Percentiles rank a stretch among this genome's conserved stretches.
Evolutionary conservation across 2,797 vertebrate species (phyloP).

Genomic region (Sebastolobus alascanus): DNA sequence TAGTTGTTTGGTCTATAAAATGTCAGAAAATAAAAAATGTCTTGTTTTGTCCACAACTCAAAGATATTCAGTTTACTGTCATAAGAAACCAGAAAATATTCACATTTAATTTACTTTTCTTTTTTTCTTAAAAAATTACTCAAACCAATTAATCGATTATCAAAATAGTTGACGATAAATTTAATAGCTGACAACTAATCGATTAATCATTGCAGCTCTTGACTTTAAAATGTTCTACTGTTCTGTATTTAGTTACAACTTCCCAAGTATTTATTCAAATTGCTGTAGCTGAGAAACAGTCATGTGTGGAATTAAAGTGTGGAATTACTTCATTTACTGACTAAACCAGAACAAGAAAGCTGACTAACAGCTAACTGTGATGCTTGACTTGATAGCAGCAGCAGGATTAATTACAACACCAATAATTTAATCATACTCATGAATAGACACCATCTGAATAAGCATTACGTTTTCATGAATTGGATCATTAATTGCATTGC

Average conservation of each 20-base stretch:
- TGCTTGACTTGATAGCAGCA: not conserved
- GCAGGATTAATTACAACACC: not conserved
- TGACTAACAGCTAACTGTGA: not conserved
- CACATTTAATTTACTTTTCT: too few species aligned
- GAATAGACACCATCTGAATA: slow-evolving; percentile 20
- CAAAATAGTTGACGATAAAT: too few species aligned
- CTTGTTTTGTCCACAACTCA: too few species aligned
- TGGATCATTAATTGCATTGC: not conserved
- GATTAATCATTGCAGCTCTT: too few species aligned
- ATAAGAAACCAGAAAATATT: too few species aligned
- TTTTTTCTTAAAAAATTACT: too few species aligned
- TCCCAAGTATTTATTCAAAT: not conserved
- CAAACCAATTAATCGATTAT: too few species aligned
- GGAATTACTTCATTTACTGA: not conserved
- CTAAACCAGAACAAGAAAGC: not conserved
- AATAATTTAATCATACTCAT: slow-evolving; percentile 16
- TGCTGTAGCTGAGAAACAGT: not conserved
- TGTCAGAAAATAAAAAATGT: too few species aligned
- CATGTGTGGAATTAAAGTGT: not conserved
- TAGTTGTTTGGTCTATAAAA: too few species aligned
- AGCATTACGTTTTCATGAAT: not conserved
- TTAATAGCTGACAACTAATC: too few species aligned
- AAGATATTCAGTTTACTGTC: too few species aligned
- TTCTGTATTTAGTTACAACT: not conserved
- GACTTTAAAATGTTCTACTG: not conserved